Evolutionary conservation across 2,888 invertebrate species (phyloP), one percentile per base, ranked within the genome.

Genomic region (Morpho achilles): DNA sequence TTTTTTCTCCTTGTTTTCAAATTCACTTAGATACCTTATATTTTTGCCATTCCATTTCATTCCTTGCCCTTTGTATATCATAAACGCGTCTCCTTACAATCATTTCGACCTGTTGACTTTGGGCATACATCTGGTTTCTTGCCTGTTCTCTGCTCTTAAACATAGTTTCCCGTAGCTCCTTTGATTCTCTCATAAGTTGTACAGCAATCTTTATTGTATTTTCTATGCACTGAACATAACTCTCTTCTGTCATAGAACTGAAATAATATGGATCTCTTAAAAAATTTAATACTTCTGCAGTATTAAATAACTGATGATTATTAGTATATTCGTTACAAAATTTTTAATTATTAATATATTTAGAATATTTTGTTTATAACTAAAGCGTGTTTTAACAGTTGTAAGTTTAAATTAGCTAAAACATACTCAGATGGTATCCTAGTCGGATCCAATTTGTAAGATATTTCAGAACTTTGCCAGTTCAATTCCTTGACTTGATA

Each of bases 1-100:
- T 32, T 32, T 32, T 32, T 32, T 32, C 32, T 16, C 16, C 16
- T 16, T 16, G 16, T 16, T 16, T 16, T 2, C 32, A 5, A 32
- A 32, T 32, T 32, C 32, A 2, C 3, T 32, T 5, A 32, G 32
- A 32, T 67, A 87, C 91, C 79, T 91, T 91, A 62, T 80, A 74
- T 67, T 87, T 94, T 85, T 98, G 97, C 97, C 98, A 98, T 69
- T 97, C 95, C 68, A 98, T 93, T 80, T 98, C 98, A 76, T 97
- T 96, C 67, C 95, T 93, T 0, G 95, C 95, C 59, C 95, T 92
- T 75, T 96, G 95, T 49, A 96, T 95, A 76, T 98, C 97, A 76
- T 96, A 97, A 52, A 97, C 95, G 55, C 98, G 92, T 75, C 97
- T 95, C 44, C 98, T 92, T 76, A 97, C 92, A 0, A 95, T 93